Evolutionary conservation across 2,888 invertebrate genomes (phyloP).

Genomic region (Dyspetes luteomarginatus): DNA sequence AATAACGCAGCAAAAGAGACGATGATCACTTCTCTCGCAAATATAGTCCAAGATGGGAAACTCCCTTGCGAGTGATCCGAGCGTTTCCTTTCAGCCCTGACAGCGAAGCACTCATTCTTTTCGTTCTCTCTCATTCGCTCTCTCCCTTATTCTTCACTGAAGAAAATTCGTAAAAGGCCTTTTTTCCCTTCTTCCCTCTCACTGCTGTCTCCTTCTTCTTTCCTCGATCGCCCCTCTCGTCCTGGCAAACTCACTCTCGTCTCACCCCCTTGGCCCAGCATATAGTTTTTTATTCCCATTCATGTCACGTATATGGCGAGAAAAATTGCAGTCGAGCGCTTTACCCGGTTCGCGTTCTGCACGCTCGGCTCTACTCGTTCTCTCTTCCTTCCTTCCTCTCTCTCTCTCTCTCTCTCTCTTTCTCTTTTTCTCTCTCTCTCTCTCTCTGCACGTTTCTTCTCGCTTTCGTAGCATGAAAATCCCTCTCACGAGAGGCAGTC

Average conservation of each 20-base stretch:
- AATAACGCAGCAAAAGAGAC: slow-evolving; percentile 57
- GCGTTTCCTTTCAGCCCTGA: slow-evolving; percentile 57
- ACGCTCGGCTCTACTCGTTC: slow-evolving; percentile 75
- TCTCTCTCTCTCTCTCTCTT: slow-evolving; percentile 57
- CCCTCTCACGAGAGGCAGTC: slow-evolving; percentile 16
- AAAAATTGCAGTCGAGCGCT: slow-evolving; percentile 84
- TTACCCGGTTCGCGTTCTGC: slow-evolving; percentile 83
- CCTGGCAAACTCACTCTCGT: slow-evolving; percentile 48
- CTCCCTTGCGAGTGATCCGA: slow-evolving; percentile 76
- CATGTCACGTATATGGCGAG: slow-evolving; percentile 83
- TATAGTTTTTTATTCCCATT: slow-evolving; percentile 79
- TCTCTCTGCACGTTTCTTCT: slow-evolving; percentile 64
- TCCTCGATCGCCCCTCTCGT: slow-evolving; percentile 42
- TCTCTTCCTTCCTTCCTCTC: slow-evolving; percentile 55
- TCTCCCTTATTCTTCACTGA: slow-evolving; percentile 47
- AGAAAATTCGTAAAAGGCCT: slow-evolving; percentile 65
- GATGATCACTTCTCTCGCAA: slow-evolving; percentile 51
- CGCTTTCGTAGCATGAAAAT: slow-evolving; percentile 55
- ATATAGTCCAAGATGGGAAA: slow-evolving; percentile 70
- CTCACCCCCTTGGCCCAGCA: slow-evolving; percentile 60
- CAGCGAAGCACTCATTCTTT: slow-evolving; percentile 57
- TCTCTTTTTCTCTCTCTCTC: slow-evolving; percentile 56
- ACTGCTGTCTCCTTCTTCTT: too few relatives aligned
- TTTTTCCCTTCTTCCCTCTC: slow-evolving; percentile 67
- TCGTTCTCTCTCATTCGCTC: slow-evolving; percentile 59